phyloP scores from a whole-genome alignment of 2,113 vertebrate species.

The Xyrauchen texanus region DNA sequence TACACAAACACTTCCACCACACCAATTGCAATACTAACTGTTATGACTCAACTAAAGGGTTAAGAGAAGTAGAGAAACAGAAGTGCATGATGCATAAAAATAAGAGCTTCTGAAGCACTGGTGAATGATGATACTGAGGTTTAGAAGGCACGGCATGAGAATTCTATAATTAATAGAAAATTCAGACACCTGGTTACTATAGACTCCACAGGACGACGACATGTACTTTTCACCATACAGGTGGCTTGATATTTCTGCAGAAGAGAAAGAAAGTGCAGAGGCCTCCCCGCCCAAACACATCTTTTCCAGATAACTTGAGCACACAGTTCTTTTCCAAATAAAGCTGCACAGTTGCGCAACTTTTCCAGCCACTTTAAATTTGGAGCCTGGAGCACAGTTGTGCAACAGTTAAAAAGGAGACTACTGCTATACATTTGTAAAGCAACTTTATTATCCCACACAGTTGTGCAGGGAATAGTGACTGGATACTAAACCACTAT shows the following conservation, averaged over 20 bases:
- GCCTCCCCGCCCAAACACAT: constrained; percentile 58
- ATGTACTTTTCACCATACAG: constrained; percentile 63
- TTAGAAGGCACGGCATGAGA: not conserved
- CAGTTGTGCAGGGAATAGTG: constrained; percentile 71
- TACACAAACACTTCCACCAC: constrained; percentile 73
- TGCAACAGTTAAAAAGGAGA: constrained; percentile 31
- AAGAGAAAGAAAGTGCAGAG: constrained; percentile 70
- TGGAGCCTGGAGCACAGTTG: constrained; percentile 64
- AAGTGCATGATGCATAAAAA: constrained; percentile 62
- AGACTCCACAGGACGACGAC: constrained; percentile 64
- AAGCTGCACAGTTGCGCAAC: constrained; percentile 73
- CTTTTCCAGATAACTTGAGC: constrained; percentile 50
- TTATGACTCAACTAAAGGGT: constrained; percentile 60
- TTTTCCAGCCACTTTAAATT: constrained; percentile 60
- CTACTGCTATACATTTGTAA: constrained; percentile 45
- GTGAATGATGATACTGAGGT: not conserved
- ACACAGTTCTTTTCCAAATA: constrained; percentile 64
- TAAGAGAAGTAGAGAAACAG: constrained; percentile 68
- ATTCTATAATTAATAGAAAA: not conserved
- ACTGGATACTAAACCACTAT: constrained; percentile 57
- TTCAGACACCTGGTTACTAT: constrained; percentile 69
- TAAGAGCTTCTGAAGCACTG: constrained; percentile 16
- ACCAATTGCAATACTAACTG: constrained; percentile 59
- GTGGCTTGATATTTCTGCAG: constrained; percentile 67
- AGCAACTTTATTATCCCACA: constrained; percentile 55